Evolutionary conservation across 2,888 invertebrate genomes (phyloP).

Genomic region (Zelleria hepariella): DNA sequence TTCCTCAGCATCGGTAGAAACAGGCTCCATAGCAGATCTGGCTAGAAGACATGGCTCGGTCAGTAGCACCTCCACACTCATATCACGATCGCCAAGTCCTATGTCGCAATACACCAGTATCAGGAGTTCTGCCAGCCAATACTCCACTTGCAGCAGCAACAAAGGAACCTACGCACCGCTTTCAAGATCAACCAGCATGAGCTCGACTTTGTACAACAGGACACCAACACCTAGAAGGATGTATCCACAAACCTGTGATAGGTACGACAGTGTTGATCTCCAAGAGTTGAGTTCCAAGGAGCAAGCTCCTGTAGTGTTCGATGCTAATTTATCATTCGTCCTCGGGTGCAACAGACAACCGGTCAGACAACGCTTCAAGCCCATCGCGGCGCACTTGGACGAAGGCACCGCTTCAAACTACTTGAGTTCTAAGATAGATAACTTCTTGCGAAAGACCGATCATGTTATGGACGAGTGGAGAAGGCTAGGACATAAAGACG

Average conservation of each 20-base stretch:
- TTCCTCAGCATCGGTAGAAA: conserved; percentile 55
- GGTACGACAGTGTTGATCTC: conserved; percentile 58
- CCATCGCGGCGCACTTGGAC: conserved; percentile 83
- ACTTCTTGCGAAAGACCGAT: conserved; percentile 86
- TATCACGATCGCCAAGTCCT: conserved; percentile 74
- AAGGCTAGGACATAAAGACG: conserved; percentile 75
- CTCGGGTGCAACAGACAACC: conserved; percentile 81
- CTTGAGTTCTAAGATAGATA: conserved; percentile 81
- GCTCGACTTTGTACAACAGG: conserved; percentile 48
- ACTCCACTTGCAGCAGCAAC: conserved; percentile 63
- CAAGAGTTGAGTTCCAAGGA: conserved; percentile 76
- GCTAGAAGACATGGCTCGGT: conserved; percentile 46
- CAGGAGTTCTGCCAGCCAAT: conserved; percentile 54
- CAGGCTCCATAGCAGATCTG: conserved; percentile 62
- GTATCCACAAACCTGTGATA: conserved; percentile 75
- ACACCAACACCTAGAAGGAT: conserved; percentile 76
- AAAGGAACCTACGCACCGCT: conserved; percentile 48
- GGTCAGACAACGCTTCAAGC: conserved; percentile 76
- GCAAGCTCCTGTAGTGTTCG: conserved; percentile 84
- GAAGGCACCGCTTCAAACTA: conserved; percentile 83
- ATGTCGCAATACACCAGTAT: conserved; percentile 49
- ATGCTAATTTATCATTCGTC: conserved; percentile 85
- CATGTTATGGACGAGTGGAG: conserved; percentile 92
- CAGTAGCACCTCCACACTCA: conserved; percentile 35
- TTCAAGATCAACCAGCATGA: conserved; percentile 57